phyloP scores from a whole-genome alignment of 2,888 invertebrate genomes.

The Drosophila niveifrons region DNA sequence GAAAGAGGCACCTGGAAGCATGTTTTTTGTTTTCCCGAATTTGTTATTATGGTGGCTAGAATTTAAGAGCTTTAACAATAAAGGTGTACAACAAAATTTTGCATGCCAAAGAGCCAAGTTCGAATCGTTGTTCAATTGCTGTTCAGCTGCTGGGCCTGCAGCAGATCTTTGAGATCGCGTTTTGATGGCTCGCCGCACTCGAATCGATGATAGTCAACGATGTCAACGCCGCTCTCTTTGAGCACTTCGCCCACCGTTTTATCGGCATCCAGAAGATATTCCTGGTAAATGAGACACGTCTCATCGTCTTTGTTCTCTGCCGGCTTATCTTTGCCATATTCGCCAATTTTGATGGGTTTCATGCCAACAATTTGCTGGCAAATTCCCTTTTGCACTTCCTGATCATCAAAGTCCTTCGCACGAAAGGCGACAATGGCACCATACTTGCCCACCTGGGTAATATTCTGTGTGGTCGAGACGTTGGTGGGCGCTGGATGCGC shows the following conservation, averaged over 20 bases:
- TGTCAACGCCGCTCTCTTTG: slow-evolving; percentile 88
- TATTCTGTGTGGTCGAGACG: slow-evolving; percentile 80
- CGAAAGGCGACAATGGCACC: slow-evolving; percentile 93
- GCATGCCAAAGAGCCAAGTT: slow-evolving; percentile 21
- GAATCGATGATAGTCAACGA: slow-evolving; percentile 94
- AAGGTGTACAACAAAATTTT: slow-evolving; percentile 51
- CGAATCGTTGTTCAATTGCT: slow-evolving; percentile 45
- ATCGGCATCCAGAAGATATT: slow-evolving; percentile 92
- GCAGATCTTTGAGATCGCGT: slow-evolving; percentile 64
- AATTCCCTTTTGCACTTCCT: slow-evolving; percentile 89
- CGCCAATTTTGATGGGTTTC: slow-evolving; percentile 92
- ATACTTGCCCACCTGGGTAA: slow-evolving; percentile 91
- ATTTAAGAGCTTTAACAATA: slow-evolving; percentile 43
- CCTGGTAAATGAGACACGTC: slow-evolving; percentile 93
- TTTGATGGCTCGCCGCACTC: slow-evolving; percentile 91
- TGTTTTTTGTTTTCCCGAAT: slow-evolving; percentile 33
- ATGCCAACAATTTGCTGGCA: slow-evolving; percentile 98
- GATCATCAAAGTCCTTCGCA: slow-evolving; percentile 84
- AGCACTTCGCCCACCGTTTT: slow-evolving; percentile 91
- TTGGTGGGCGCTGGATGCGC: slow-evolving; percentile 91
- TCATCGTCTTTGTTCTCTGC: slow-evolving; percentile 90
- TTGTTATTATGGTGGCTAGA: slow-evolving; percentile 23
- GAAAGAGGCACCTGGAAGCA: slow-evolving; percentile 20
- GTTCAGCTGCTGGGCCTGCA: slow-evolving; percentile 73
- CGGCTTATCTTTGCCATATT: slow-evolving; percentile 88